phyloP scores from a whole-genome alignment of 2,888 invertebrate genomes.

The Spilosoma lubricipeda region DNA sequence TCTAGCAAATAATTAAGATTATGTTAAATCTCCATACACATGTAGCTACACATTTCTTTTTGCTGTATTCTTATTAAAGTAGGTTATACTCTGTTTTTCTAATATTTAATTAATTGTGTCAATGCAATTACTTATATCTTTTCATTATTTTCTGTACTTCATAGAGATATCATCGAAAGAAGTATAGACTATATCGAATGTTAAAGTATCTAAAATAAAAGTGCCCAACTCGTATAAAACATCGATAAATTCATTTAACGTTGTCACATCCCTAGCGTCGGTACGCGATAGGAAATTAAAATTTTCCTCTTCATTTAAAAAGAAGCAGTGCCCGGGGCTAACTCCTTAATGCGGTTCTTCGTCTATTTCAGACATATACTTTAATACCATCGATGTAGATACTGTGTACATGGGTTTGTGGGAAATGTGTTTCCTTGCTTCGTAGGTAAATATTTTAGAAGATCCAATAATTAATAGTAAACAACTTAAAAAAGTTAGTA shows the following conservation, averaged over 20 bases:
- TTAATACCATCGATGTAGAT: slow-evolving; percentile 48
- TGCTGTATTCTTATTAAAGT: no score
- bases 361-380: slow-evolving; percentile 67
- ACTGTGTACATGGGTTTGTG: slow-evolving; percentile 25
- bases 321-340: slow-evolving; percentile 82
- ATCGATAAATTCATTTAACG: slow-evolving; percentile 32
- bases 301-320: slow-evolving; percentile 87
- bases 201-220: no score
- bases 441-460: neutral
- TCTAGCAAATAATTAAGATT: no score
- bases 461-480: neutral
- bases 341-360: slow-evolving; percentile 82
- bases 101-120: no score
- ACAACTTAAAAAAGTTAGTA: neutral
- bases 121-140: no score
- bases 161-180: no score
- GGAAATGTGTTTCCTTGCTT: slow-evolving; percentile 4
- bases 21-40: no score
- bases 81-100: no score
- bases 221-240: neutral
- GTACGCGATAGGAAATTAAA: slow-evolving; percentile 86
- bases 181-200: no score
- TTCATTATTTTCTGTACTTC: no score
- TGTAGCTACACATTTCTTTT: no score
- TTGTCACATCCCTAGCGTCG: slow-evolving; percentile 64